phyloP scores from a whole-genome alignment of 2,888 invertebrate species.

The Phaedon cochleariae region DNA sequence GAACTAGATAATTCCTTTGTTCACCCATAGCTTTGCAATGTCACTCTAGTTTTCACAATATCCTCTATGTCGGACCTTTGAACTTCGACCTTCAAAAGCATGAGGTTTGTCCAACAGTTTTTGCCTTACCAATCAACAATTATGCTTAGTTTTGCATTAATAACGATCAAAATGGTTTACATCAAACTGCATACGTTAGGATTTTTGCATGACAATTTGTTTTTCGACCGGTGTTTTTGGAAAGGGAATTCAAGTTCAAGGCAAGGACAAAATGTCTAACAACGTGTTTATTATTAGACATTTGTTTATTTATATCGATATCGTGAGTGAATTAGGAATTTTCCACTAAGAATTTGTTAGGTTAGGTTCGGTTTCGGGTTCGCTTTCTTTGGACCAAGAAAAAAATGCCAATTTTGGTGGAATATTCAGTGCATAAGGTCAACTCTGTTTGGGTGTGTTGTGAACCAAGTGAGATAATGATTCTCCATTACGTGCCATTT shows the following conservation, averaged over 20 bases:
- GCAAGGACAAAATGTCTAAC: conserved; percentile 55
- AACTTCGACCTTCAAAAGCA: conserved; percentile 57
- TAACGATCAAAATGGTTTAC: neutral
- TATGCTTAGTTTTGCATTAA: conserved; percentile 3
- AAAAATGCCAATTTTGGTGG: neutral
- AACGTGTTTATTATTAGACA: conserved; percentile 47
- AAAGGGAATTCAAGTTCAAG: conserved; percentile 58
- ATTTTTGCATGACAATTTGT: conserved; percentile 32
- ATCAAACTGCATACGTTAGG: neutral
- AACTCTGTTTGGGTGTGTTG: conserved; percentile 18
- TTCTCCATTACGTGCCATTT: neutral
- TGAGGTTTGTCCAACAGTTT: conserved; percentile 35
- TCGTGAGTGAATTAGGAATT: conserved; percentile 22
- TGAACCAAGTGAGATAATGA: neutral
- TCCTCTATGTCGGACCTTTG: conserved; percentile 34
- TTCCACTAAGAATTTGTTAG: conserved; percentile 26
- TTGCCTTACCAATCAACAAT: conserved; percentile 15
- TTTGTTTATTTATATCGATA: conserved; percentile 42
- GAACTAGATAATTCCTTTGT: conserved; percentile 30
- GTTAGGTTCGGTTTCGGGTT: neutral
- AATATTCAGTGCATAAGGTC: neutral
- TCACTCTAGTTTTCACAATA: neutral
- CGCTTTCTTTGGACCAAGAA: neutral
- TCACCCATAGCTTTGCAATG: neutral
- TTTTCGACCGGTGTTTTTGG: conserved; percentile 33